Base-by-base conservation (phyloP, 2,888 invertebrate genomes). In the Acanthacorydalis orientalis region DNA sequence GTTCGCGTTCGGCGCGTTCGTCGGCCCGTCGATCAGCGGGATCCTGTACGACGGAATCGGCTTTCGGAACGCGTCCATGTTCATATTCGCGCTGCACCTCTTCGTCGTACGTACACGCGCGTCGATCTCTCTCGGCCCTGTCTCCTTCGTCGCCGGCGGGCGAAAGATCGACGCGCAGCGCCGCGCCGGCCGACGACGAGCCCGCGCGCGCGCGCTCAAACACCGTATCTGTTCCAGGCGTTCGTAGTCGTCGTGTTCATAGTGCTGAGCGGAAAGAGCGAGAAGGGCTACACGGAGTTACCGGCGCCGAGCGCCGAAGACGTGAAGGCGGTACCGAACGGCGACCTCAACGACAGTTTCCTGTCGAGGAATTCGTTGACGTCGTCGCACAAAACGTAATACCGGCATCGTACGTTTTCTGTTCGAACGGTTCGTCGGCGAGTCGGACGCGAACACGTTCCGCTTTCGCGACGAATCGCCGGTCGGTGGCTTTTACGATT, bases 1-100 rank as follows among this genome's bases (percentile, higher is more conserved):
- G 0, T 90, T 91, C 58, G 89, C 91, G 0, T 68, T 92, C 9
- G 92, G 92, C 1, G 86, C 87, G 1, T 87, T 87, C 63, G 77
- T 87, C 44, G 88, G 88, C 0, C 87, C 87, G 1, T 83, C 83
- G 0, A 68, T 83, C 1, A 77, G 77, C 53, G 87, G 87, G 0
- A 72, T 84, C 39, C 69, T 88, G 0, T 78, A 78, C 56, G 86
- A 87, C 57, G 71, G 66, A 44, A 75, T 83, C 46, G 83, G 83
- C 1, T 88, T 88, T 61, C 62, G 78, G 32, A 71, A 71, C 53
- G 78, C 81, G 0, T 80, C 84, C 0, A 65, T 83, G 59, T 84
- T 85, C 56, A 75, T 88, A 35, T 73, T 83, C 34, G 64, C 70
- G 4, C 66, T 80, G 2, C 82, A 85, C 57, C 53, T 78, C 2